Conservation (phyloP, 2,797 vertebrate genomes). For the Huso huso region DNA sequence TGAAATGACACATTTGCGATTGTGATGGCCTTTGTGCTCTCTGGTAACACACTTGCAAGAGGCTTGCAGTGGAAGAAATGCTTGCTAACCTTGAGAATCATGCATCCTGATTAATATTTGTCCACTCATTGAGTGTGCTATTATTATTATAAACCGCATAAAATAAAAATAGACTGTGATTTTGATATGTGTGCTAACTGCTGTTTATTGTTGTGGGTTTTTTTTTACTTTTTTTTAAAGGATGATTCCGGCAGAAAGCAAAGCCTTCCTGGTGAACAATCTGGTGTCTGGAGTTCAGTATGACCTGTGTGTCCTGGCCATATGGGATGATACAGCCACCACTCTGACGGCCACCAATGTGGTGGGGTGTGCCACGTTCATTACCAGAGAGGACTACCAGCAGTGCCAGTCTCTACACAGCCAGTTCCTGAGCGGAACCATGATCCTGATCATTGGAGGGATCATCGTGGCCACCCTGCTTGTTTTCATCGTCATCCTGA, state of each 20-base stretch:
- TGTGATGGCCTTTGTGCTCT: no score
- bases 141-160: no score
- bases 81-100: no score
- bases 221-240: slow-evolving; percentile 38
- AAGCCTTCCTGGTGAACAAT: slow-evolving; percentile 89
- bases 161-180: no score
- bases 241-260: slow-evolving; percentile 89
- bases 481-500: slow-evolving; percentile 91
- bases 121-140: no score
- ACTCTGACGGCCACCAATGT: slow-evolving; percentile 95
- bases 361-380: slow-evolving; percentile 88
- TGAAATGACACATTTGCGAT: no score
- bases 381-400: slow-evolving; percentile 85
- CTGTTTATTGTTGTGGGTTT: no score
- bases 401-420: slow-evolving; percentile 92
- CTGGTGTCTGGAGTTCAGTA: slow-evolving; percentile 89
- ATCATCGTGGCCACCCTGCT: slow-evolving; percentile 88
- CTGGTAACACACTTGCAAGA: no score
- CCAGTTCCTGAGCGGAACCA: slow-evolving; percentile 89
- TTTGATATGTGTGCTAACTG: no score
- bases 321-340: slow-evolving; percentile 93
- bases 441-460: slow-evolving; percentile 93
- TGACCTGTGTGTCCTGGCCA: slow-evolving; percentile 91
- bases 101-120: no score
- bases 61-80: no score